Conservation (phyloP, 2,113 vertebrate genomes). For the Actinemys pallida region DNA sequence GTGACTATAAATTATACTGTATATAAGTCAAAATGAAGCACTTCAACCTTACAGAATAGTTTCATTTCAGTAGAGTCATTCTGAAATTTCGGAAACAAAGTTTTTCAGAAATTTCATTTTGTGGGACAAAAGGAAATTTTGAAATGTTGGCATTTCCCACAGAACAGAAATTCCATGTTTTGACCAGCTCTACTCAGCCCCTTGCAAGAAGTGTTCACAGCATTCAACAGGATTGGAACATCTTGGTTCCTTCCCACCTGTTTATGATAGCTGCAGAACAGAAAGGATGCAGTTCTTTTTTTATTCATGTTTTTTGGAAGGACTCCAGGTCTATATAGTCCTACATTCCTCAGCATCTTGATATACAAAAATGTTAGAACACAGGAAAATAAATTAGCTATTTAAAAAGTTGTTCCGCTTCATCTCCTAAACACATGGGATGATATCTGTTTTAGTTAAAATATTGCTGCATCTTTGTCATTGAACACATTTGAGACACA, state of each 20-base stretch:
- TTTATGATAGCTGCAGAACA: background rate
- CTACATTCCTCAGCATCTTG: conserved; percentile 28
- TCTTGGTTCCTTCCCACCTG: background rate
- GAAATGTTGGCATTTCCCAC: background rate
- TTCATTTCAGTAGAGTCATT: background rate
- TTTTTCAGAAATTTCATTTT: background rate
- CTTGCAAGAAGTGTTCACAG: background rate
- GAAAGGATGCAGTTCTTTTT: background rate
- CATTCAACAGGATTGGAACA: background rate
- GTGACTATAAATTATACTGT: background rate
- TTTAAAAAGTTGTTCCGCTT: conserved; percentile 25
- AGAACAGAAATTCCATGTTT: background rate
- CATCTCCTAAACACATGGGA: background rate
- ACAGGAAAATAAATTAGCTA: background rate
- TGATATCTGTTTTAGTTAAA: conserved; percentile 3
- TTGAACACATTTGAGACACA: conserved; percentile 38
- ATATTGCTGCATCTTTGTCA: conserved; percentile 12
- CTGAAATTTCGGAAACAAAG: background rate
- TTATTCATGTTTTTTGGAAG: background rate
- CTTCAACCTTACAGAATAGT: background rate
- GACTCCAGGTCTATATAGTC: conserved; percentile 15
- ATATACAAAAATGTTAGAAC: background rate
- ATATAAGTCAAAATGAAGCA: background rate
- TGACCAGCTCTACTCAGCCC: background rate
- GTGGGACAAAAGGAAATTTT: background rate